A percentile compares a stretch with the other conserved stretches of the same genome.
phyloP scores from a whole-genome alignment of 2,888 invertebrate genomes.

The Seira musarum region DNA sequence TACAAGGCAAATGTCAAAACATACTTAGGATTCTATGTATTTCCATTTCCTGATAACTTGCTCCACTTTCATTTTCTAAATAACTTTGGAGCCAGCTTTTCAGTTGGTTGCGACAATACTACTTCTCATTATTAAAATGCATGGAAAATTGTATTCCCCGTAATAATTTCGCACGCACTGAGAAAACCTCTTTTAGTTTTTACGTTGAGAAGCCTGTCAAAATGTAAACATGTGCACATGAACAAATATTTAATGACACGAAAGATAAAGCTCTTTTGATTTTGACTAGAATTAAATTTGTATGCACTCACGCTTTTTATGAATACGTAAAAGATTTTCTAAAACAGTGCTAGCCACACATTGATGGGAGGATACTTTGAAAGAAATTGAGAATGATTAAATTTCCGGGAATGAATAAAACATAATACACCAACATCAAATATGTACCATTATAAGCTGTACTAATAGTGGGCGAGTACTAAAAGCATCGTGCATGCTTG shows the following conservation, averaged over 20 bases:
- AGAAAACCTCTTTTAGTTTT: background rate
- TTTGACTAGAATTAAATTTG: background rate
- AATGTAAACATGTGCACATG: no score
- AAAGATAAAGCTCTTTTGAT: no score
- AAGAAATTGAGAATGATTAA: constrained; percentile 34
- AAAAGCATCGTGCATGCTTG: no score
- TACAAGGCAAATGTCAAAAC: background rate
- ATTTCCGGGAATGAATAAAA: constrained; percentile 39
- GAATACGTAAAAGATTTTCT: no score
- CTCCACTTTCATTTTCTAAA: background rate
- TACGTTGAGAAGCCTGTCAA: no score
- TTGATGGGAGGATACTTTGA: background rate
- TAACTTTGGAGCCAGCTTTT: background rate
- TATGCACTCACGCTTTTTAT: background rate
- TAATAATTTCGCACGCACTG: background rate
- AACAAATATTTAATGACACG: no score
- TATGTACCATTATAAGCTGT: no score
- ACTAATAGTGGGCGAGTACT: background rate
- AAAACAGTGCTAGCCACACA: no score
- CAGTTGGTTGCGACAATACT: constrained; percentile 14
- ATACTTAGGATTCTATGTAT: no score
- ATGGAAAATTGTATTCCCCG: background rate
- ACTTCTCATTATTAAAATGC: background rate
- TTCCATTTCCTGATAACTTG: background rate
- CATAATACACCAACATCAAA: no score